Conservation (phyloP, 2,797 vertebrate species). For the Lophura swinhoii region DNA sequence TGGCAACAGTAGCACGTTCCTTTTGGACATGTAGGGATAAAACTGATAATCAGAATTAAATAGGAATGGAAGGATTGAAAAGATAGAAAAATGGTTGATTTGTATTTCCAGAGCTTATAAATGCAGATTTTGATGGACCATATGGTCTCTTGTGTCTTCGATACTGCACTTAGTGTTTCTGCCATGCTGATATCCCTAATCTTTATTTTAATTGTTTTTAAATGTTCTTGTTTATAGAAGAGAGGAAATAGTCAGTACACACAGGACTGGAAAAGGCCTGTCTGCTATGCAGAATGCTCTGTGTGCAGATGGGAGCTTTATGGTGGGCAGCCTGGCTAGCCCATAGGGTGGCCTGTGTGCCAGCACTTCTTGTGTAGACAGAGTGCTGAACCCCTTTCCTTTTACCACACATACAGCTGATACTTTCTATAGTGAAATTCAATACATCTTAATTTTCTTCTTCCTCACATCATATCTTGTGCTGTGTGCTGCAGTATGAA, state of each 20-base stretch:
- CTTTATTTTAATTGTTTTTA: constrained; percentile 69
- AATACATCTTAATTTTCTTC: constrained; percentile 49
- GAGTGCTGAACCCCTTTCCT: not conserved
- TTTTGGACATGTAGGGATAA: not conserved
- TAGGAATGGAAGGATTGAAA: constrained; percentile 17
- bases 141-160: constrained; percentile 44
- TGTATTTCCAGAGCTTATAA: constrained; percentile 56
- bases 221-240: constrained; percentile 59
- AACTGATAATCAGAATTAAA: constrained; percentile 23
- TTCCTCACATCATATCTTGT: not conserved
- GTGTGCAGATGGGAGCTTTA: constrained; percentile 40
- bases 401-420: not conserved
- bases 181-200: constrained; percentile 30
- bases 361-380: not conserved
- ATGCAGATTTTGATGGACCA: constrained; percentile 6
- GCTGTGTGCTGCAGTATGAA: constrained; percentile 10
- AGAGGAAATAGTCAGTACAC: not conserved
- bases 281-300: not conserved
- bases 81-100: constrained; percentile 13
- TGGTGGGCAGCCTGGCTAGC: constrained; percentile 14
- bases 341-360: not conserved
- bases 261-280: not conserved
- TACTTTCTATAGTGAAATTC: constrained; percentile 22
- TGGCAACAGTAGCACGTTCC: not conserved
- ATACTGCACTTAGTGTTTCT: constrained; percentile 1